A percentile compares a stretch with the other conserved stretches of the same genome.
phyloP scores from a whole-genome alignment of 35 echinoderm and acorn worm species.

The Heliocidaris erythrogramma region DNA sequence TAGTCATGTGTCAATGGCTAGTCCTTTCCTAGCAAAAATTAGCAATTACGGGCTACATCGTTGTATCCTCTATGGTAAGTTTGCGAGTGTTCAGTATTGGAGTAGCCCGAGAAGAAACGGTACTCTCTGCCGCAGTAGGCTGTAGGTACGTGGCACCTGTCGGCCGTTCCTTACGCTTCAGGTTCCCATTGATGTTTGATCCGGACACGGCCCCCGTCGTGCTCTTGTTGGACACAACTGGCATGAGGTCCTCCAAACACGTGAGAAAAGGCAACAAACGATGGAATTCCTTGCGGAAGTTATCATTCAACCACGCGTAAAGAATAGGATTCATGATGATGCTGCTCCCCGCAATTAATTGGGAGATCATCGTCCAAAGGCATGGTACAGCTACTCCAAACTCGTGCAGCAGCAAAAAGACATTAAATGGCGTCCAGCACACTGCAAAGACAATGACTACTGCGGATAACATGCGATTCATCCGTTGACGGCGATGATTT shows the following conservation, averaged over 20 bases:
- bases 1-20: neutral
- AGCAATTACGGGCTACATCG: neutral
- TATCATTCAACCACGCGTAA: conserved; percentile 95
- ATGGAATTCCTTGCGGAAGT: conserved; percentile 91
- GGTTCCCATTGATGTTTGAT: conserved; percentile 30
- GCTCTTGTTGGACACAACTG: conserved; percentile 25
- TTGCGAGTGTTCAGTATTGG: conserved; percentile 33
- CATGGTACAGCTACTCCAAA: neutral
- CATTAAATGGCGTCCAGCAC: conserved; percentile 85
- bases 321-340: conserved; percentile 76
- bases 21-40: conserved; percentile 13
- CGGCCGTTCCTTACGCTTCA: conserved; percentile 44
- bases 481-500: conserved; percentile 69
- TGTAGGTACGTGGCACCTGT: conserved; percentile 77
- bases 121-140: conserved; percentile 75
- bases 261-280: conserved; percentile 73
- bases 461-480: conserved; percentile 88
- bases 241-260: conserved; percentile 55
- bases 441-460: conserved; percentile 87
- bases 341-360: conserved; percentile 60
- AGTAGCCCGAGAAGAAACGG: conserved; percentile 30
- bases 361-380: neutral
- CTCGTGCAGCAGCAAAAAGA: conserved; percentile 53
- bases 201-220: neutral
- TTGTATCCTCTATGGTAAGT: conserved; percentile 25